phyloP scores from a whole-genome alignment of 1,140 invertebrate genomes.

The Mya arenaria region DNA sequence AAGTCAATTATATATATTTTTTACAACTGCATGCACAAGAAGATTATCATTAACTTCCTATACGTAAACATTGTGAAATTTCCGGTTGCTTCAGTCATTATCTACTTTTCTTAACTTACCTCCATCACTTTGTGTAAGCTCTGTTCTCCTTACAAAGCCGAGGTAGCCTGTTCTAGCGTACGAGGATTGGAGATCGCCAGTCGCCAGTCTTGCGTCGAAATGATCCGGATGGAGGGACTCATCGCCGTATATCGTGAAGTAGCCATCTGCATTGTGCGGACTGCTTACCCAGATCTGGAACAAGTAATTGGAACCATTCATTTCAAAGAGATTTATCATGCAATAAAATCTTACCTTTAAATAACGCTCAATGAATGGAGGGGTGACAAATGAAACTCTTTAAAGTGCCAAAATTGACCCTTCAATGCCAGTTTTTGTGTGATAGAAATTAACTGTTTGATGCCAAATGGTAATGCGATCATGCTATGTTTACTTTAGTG shows the following conservation, averaged over 20 bases:
- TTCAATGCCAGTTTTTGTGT: too few species aligned
- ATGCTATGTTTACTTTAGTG: too few species aligned
- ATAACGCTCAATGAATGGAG: not conserved
- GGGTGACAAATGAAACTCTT: not conserved
- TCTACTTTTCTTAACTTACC: too few species aligned
- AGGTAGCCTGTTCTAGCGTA: conserved; percentile 99
- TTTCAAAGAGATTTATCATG: not conserved
- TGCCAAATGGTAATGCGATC: too few species aligned
- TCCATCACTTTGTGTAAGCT: conserved; percentile 90
- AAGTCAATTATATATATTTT: too few species aligned
- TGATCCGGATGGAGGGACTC: conserved; percentile 96
- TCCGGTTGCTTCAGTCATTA: too few species aligned
- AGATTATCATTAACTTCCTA: too few species aligned
- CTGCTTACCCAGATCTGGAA: conserved; percentile 92
- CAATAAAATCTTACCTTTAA: not conserved
- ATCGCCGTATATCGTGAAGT: conserved; percentile 98
- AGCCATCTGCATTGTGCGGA: conserved; percentile 97
- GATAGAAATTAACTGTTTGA: too few species aligned
- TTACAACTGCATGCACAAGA: too few species aligned
- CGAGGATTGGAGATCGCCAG: conserved; percentile 95
- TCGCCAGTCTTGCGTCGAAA: conserved; percentile 97
- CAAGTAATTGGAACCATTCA: not conserved
- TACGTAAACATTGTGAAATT: too few species aligned
- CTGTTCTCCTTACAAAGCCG: conserved; percentile 97
- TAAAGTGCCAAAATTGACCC: not conserved